These are phyloP conservation scores for Sinhomidia bicolor DNA, from an alignment of 2,888 invertebrate genomes.

Conservation along the genomic window DNA sequence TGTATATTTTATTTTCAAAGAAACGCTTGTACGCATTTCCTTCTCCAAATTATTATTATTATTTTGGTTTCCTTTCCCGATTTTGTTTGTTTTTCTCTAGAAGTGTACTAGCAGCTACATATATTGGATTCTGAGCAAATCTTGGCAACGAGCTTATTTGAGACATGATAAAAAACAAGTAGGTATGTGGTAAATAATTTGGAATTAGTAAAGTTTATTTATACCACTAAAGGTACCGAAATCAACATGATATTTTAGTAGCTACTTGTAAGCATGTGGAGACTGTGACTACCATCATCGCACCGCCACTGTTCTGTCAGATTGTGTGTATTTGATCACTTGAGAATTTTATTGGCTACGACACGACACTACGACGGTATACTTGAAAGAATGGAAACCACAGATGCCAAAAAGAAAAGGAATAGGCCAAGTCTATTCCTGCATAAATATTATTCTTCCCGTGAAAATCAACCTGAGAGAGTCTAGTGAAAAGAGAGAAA, in stretches of 20 bases:
- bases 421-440: conserved; percentile 20
- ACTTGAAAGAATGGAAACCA: not conserved
- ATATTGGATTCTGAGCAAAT: too few species aligned
- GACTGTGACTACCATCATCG: too few species aligned
- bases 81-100: conserved; percentile 11
- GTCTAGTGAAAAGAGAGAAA: not conserved
- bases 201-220: too few species aligned
- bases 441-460: conserved; percentile 43
- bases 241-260: too few species aligned
- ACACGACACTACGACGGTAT: too few species aligned
- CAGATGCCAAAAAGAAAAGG: conserved; percentile 7
- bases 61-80: not conserved
- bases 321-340: not conserved
- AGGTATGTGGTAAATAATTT: too few species aligned
- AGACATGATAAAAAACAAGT: too few species aligned
- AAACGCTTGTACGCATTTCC: not conserved
- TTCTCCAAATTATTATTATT: not conserved
- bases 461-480: conserved; percentile 25
- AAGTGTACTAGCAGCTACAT: not conserved
- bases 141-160: not conserved
- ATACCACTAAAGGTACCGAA: too few species aligned
- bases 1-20: not conserved
- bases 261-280: too few species aligned
- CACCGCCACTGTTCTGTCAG: too few species aligned
- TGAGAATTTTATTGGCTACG: conserved; percentile 33